Base-by-base conservation (phyloP, 2,113 vertebrate genomes). In the Stegostoma tigrinum region DNA sequence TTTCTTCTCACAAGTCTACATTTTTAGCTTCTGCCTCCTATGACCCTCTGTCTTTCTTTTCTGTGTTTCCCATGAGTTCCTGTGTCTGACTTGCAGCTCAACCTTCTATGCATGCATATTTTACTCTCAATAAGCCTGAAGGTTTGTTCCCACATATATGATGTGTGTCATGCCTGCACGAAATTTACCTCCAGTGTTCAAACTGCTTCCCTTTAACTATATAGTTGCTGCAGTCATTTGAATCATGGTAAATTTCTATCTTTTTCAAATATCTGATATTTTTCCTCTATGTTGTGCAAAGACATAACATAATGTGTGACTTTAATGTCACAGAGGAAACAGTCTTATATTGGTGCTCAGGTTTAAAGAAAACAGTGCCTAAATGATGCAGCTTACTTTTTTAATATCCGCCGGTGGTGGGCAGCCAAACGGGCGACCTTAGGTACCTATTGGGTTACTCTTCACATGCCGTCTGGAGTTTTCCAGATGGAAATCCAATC, bases 41-140 rank as follows among this genome's bases (percentile, higher is more conserved):
- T 95, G 94, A 95, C 94, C 94, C 94, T 75, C 94, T 95, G 68
- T 95, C 94, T 95, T 75, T 95, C 68, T 68, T 72, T 95, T 95
- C 34, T 95, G 94, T 95, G 68, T 95, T 75, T 95, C 94, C 94
- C 94, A 95, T 95, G 94, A 95, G 94, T 30, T 95, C 42, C 48
- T 95, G 68, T 75, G 67, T 72, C 45, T 95, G 94, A 72, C 68
- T 95, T 95, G 75, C 94, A 95, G 94, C 68, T 95, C 94, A 72
- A 75, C 68, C 94, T 72, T 34, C 94, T 30, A 67, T 95, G 94
- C 68, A 52, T 52, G 67, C 94, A 52, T 95, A 95, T 52, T 52
- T 95, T 95, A 95, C 94, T 75, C 34, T 67, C 90, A n/a, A 67
- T 93, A 93, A 93, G 90, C 55, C 61, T 66, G 90, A 93, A 64